Percentiles rank a stretch among this genome's conserved stretches.
Conservation (phyloP, 2,797 vertebrate genomes). For the Chiloscyllium punctatum region DNA sequence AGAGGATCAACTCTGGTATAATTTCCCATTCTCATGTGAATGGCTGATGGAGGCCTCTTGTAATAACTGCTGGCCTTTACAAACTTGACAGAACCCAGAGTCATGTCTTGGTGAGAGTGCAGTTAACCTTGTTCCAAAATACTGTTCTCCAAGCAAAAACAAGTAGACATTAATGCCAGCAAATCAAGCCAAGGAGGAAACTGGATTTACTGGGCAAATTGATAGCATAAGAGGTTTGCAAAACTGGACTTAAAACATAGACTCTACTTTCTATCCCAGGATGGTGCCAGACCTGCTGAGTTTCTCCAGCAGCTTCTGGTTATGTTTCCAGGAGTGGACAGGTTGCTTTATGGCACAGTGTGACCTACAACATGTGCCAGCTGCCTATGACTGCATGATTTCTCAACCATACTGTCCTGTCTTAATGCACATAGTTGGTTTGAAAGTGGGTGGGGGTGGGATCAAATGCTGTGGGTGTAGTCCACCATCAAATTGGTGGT, state of each 20-base stretch:
- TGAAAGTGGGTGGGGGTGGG: too few relatives aligned
- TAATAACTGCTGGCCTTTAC: background rate
- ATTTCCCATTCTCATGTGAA: background rate
- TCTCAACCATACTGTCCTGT: too few relatives aligned
- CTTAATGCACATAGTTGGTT: too few relatives aligned
- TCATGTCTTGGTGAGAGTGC: background rate
- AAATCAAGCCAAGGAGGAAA: background rate
- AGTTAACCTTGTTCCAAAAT: background rate
- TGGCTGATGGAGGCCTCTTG: background rate
- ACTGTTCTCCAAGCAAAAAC: background rate
- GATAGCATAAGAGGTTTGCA: background rate
- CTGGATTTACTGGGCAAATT: background rate
- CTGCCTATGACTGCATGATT: too few relatives aligned
- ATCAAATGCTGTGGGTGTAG: too few relatives aligned
- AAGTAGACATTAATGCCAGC: background rate
- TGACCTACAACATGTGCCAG: too few relatives aligned
- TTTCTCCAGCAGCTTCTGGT: too few relatives aligned
- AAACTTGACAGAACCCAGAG: background rate
- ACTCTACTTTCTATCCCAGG: too few relatives aligned
- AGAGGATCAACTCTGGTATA: background rate
- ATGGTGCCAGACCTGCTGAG: too few relatives aligned
- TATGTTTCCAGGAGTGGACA: too few relatives aligned
- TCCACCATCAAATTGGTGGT: too few relatives aligned
- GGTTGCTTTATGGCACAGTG: too few relatives aligned
- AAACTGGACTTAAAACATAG: background rate